Base-by-base conservation (phyloP, 2,797 vertebrate genomes). In the Clarias platycephalus region DNA sequence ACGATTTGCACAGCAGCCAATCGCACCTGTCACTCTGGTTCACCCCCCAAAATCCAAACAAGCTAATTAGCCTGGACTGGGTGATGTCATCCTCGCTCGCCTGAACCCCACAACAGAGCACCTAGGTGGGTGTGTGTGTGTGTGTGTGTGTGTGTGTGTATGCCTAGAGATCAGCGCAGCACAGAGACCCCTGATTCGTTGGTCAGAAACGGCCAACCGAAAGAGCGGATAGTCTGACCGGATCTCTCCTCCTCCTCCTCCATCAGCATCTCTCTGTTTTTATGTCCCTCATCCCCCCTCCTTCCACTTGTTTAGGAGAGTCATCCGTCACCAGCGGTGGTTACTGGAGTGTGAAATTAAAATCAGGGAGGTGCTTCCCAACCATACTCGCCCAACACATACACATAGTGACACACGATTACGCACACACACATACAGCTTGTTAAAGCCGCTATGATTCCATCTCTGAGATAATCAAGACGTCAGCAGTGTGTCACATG, bases 341-440 rank as follows among this genome's bases (percentile, higher is more conserved):
- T 92, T 91, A 92, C 92, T 95, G 92, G 93, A 92, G 93, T 93
- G 94, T 96, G 96, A 97, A 97, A 97, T 97, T 96, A 96, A 96
- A 96, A 96, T 96, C 93, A 91, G 89, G 75, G 85, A 82, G 85
- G 84, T 88, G 79, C 70, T 79, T 83, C 64, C 63, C 20, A 75
- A 60, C 40, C 60, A 63, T 58, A 74, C 60, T 57, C 66, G 88
- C 82, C 58, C 77, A 37, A 80, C 68, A 84, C 66, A 85, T 55
- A 77, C 53, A 70, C 18, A 70, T 44, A 75, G 22, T 76, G 66
- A 87, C 53, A 82, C 80, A 81, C 66, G 44, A 53, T 58, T 31
- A 75, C 37, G 40, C 77, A 83, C 75, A 76, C 82, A 81, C 80
- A 53, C 26, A 81, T 94, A 93, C 93, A 82, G 77, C 87, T 88